Evolutionary conservation across 1,140 invertebrate species (phyloP), one percentile per base, ranked within the genome.

Genomic region (Ephestia elutella): DNA sequence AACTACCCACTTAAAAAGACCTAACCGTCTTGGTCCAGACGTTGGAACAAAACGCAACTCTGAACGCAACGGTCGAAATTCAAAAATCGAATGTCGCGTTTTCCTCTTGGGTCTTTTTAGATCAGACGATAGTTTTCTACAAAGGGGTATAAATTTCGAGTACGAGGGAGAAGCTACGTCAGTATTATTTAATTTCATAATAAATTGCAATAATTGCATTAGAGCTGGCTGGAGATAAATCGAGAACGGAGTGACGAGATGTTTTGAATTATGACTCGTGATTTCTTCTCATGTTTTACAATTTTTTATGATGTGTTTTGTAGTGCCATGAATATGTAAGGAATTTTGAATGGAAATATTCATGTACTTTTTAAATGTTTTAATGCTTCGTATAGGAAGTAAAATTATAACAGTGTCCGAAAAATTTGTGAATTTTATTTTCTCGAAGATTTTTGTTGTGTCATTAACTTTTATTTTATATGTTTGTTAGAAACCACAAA

Each of bases 191-290:
- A 87, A 86, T 87, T 86, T 87, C 76, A 80, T 83, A 80, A 84
- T 87, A 87, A 87, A 87, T 87, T 85, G 84, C 77, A 82, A 84
- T 87, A 86, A 87, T 87, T 86, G 76, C 85, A 83, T 85, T 85
- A 86, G 77, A 66, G 70, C 70, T 62, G 70, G 57, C 65, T 66
- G 61, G 75, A 66, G 70, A 82, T 87, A 81, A 84, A 87, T 86
- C 81, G 38, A 44, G 38, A 15, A 44, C 38, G 30, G 13, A 44
- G 38, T 44, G 38, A 44, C 38, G 38, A 44, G 38, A 15, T 44
- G 30, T 44, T 44, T 44, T 44, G 38, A 44, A 17, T 44, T 44
- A 8, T 44, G 13, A 44, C 15, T 44, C n/a, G 5, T 7, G 38
- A 44, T 44, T 44, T 44, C 2, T 15, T 15, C 25, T 28, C 32